phyloP scores from a whole-genome alignment of 2,888 invertebrate species.

The Phortica magna region DNA sequence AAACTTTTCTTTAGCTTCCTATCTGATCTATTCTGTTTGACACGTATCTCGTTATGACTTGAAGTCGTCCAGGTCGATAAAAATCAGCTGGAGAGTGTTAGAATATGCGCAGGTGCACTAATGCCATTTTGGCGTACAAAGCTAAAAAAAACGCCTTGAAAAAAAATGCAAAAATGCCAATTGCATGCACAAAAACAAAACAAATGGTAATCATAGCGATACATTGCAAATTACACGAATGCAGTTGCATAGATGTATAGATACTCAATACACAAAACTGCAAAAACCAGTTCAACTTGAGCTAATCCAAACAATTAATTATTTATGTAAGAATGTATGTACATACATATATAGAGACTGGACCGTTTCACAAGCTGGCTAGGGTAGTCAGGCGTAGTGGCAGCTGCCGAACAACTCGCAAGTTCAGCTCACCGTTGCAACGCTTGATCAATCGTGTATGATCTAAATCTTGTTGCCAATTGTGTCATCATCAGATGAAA shows the following conservation, averaged over 20 bases:
- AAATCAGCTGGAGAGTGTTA: conserved; percentile 37
- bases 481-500: conserved; percentile 9
- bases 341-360: neutral
- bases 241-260: conserved; percentile 22
- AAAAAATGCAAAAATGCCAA: conserved; percentile 6
- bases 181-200: neutral
- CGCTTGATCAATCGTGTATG: conserved; percentile 44
- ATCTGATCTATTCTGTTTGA: conserved; percentile 29
- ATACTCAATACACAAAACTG: conserved; percentile 40
- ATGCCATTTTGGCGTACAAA: conserved; percentile 17
- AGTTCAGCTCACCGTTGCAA: conserved; percentile 20
- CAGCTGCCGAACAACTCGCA: neutral
- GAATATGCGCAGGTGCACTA: conserved; percentile 58
- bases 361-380: neutral
- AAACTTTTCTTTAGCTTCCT: conserved; percentile 43
- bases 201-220: neutral
- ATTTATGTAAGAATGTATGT: conserved; percentile 35
- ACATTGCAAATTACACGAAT: neutral
- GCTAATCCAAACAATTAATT: conserved; percentile 60
- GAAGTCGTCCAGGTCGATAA: neutral
- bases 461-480: conserved; percentile 14
- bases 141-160: conserved; percentile 30
- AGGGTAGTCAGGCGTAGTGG: neutral
- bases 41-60: conserved; percentile 43
- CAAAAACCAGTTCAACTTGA: conserved; percentile 60